These are phyloP conservation scores for Aphaenogaster ashmeadi DNA, from an alignment of 1,140 invertebrate genomes.

Conservation along the genomic window DNA sequence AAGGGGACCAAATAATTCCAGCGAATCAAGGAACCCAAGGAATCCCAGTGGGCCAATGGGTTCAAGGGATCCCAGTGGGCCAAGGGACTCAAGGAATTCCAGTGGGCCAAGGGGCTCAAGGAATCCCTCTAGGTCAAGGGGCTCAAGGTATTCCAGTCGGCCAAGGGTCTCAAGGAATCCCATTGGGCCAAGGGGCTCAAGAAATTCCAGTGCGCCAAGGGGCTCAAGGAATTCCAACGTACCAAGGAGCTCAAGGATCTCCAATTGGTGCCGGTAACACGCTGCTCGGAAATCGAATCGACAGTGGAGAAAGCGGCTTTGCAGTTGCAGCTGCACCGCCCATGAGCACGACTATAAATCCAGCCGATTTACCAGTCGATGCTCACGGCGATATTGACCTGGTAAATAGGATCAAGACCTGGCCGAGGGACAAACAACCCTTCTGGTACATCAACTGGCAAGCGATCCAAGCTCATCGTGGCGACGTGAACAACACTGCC, in stretches of 20 bases:
- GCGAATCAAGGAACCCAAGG: background rate
- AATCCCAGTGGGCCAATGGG: background rate
- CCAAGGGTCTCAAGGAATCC: background rate
- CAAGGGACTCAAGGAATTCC: background rate
- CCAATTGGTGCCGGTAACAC: background rate
- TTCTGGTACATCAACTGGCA: constrained; percentile 88
- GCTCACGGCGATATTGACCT: constrained; percentile 86
- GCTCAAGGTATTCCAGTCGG: background rate
- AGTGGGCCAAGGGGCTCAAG: background rate
- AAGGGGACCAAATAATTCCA: background rate
- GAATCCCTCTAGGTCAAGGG: background rate
- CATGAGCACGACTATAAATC: constrained; percentile 27
- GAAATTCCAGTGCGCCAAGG: background rate
- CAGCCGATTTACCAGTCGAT: constrained; percentile 85
- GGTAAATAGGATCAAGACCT: constrained; percentile 85
- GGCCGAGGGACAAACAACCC: constrained; percentile 88
- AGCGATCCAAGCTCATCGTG: constrained; percentile 84
- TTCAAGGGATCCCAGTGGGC: background rate
- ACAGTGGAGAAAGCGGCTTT: background rate
- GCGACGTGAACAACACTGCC: constrained; percentile 28
- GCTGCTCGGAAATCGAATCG: constrained; percentile 6
- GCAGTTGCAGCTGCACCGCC: background rate
- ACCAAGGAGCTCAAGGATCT: background rate
- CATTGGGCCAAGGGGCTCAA: background rate
- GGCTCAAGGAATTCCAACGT: background rate